Percentiles rank a stretch among this genome's conserved stretches.
Evolutionary conservation across 2,113 vertebrate genomes (phyloP).

Genomic region (Neofelis nebulosa): DNA sequence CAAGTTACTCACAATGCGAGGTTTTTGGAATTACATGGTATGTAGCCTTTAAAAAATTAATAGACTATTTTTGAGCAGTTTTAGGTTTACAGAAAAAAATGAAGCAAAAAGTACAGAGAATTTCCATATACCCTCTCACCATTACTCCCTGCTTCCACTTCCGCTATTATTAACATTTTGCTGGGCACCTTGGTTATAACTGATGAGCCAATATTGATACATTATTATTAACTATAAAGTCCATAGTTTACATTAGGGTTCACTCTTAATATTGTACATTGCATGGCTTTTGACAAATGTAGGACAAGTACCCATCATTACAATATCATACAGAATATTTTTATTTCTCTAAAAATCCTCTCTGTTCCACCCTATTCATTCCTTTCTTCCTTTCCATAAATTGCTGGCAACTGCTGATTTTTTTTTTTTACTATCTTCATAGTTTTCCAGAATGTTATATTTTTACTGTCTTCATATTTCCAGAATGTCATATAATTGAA

Average conservation of each 20-base stretch:
- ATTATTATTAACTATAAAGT: background rate
- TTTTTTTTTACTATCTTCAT: background rate
- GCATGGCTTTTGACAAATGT: background rate
- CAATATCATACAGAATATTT: background rate
- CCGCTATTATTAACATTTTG: background rate
- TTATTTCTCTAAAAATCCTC: background rate
- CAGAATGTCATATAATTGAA: background rate
- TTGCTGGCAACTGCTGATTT: background rate
- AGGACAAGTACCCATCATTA: background rate
- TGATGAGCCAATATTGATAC: background rate
- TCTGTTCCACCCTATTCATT: background rate
- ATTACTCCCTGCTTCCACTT: background rate
- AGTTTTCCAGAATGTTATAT: background rate
- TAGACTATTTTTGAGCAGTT: background rate
- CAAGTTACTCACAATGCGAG: too few species aligned
- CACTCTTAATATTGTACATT: background rate
- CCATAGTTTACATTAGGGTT: background rate
- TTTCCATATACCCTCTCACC: background rate
- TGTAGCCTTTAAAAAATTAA: background rate
- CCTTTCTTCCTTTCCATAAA: background rate
- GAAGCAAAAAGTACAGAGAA: background rate
- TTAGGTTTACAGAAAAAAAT: background rate
- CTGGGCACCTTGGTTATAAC: background rate
- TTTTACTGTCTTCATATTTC: background rate
- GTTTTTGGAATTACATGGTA: background rate